A percentile compares a stretch with the other conserved stretches of the same genome.
phyloP scores from a whole-genome alignment of 2,888 invertebrate species.

The Tuta absoluta region DNA sequence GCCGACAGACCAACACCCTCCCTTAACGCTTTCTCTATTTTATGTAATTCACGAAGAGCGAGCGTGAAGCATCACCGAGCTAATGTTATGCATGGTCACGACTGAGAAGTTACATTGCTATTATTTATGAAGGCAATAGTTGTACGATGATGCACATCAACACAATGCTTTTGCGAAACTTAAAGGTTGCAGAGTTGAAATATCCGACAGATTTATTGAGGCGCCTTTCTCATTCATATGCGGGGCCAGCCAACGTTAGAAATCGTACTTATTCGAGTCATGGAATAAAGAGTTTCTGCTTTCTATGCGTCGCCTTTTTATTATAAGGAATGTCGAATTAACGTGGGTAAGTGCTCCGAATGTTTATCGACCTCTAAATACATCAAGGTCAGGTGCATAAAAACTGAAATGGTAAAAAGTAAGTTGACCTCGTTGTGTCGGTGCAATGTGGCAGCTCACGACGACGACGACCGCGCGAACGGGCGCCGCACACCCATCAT shows the following conservation, averaged over 20 bases:
- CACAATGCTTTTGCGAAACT: conserved; percentile 20
- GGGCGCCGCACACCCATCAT: conserved; percentile 4
- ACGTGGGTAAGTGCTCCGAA: conserved; percentile 52
- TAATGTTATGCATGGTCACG: conserved; percentile 44
- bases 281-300: conserved; percentile 67
- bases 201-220: conserved; percentile 17
- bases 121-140: conserved; percentile 26
- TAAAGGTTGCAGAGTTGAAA: conserved; percentile 22
- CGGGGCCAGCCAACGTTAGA: not conserved
- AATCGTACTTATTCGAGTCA: conserved; percentile 51
- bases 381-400: conserved; percentile 66
- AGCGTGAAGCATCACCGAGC: conserved; percentile 29
- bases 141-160: conserved; percentile 23
- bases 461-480: conserved; percentile 19
- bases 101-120: conserved; percentile 33
- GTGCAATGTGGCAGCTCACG: conserved; percentile 53
- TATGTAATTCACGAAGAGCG: conserved; percentile 50
- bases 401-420: conserved; percentile 69
- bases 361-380: conserved; percentile 66
- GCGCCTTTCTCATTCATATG: conserved; percentile 21
- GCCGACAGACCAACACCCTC: conserved; percentile 41
- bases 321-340: conserved; percentile 49
- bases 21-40: conserved; percentile 65
- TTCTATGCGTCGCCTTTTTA: conserved; percentile 54
- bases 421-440: conserved; percentile 64